Percentiles rank a stretch among this genome's conserved stretches.
Conservation (phyloP, 2,888 invertebrate genomes). For the Crossocerus cetratus region DNA sequence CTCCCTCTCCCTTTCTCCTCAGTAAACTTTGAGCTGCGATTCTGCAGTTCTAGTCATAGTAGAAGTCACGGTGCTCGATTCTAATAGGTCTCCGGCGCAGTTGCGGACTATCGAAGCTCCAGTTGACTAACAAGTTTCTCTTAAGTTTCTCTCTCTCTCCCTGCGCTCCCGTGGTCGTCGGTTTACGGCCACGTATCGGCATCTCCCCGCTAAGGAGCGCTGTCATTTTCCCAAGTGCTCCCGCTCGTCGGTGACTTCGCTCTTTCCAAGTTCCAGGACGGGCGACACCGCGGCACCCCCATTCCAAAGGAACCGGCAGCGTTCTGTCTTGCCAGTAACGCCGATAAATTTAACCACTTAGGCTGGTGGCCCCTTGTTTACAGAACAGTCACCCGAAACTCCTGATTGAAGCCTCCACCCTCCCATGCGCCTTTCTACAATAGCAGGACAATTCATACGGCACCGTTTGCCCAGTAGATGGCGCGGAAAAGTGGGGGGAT, state of each 20-base stretch:
- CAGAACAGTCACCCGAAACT: background rate
- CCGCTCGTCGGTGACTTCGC: no score
- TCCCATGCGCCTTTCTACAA: no score
- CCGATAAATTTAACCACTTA: background rate
- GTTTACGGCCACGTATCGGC: slow-evolving; percentile 12
- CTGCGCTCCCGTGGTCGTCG: no score
- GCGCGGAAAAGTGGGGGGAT: no score
- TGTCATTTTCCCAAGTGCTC: slow-evolving; percentile 11
- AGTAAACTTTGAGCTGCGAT: slow-evolving; percentile 50
- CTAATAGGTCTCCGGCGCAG: slow-evolving; percentile 49
- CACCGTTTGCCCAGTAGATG: no score
- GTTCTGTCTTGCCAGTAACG: background rate
- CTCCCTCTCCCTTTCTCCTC: slow-evolving; percentile 5
- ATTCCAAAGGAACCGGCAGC: no score
- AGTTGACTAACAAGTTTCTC: slow-evolving; percentile 37
- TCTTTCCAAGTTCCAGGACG: no score
- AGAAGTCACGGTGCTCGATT: slow-evolving; percentile 40
- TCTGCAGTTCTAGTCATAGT: slow-evolving; percentile 29
- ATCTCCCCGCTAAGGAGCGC: slow-evolving; percentile 6
- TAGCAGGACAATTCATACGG: no score
- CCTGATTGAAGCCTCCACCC: no score
- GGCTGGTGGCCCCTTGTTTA: background rate
- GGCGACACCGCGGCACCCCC: no score
- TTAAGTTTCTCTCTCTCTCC: background rate
- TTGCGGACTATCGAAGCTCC: slow-evolving; percentile 44